Conservation (phyloP, 2,797 vertebrate species). For the Podarcis siculus region DNA sequence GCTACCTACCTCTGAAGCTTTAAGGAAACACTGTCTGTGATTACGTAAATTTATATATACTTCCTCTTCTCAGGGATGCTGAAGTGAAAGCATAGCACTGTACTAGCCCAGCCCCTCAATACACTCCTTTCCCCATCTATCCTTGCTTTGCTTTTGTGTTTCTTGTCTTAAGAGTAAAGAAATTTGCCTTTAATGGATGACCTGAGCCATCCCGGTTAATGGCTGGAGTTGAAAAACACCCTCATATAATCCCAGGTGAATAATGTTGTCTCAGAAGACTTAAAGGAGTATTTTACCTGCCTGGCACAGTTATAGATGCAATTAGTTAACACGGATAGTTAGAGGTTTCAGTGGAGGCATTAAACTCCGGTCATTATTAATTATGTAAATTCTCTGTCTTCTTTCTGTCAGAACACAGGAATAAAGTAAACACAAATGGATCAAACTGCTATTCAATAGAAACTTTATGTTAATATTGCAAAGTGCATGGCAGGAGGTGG, state of each 20-base stretch:
- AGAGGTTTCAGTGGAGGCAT: slow-evolving; percentile 73
- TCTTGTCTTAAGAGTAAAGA: slow-evolving; percentile 53
- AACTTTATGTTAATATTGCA: slow-evolving; percentile 62
- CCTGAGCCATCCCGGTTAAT: slow-evolving; percentile 72
- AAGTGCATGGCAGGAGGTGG: slow-evolving; percentile 44
- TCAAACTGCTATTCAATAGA: slow-evolving; percentile 70
- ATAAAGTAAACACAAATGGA: slow-evolving; percentile 79
- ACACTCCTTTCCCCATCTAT: slow-evolving; percentile 65
- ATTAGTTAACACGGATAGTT: slow-evolving; percentile 71
- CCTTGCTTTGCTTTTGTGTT: slow-evolving; percentile 67
- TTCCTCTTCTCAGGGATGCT: neutral
- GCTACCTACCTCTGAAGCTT: too few species aligned
- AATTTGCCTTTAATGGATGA: slow-evolving; percentile 73
- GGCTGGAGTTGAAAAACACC: slow-evolving; percentile 67
- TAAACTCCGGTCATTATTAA: slow-evolving; percentile 79
- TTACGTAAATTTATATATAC: neutral
- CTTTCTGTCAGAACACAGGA: slow-evolving; percentile 72
- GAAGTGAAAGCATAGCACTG: accelerated
- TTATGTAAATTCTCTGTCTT: slow-evolving; percentile 80
- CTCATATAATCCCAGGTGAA: slow-evolving; percentile 75
- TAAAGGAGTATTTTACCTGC: slow-evolving; percentile 75
- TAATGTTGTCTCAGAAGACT: slow-evolving; percentile 77
- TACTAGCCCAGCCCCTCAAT: neutral
- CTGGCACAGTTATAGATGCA: slow-evolving; percentile 76
- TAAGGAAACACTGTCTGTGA: too few species aligned